phyloP scores from a whole-genome alignment of 35 echinoderm and acorn worm genomes.

The Eucidaris tribuloides region DNA sequence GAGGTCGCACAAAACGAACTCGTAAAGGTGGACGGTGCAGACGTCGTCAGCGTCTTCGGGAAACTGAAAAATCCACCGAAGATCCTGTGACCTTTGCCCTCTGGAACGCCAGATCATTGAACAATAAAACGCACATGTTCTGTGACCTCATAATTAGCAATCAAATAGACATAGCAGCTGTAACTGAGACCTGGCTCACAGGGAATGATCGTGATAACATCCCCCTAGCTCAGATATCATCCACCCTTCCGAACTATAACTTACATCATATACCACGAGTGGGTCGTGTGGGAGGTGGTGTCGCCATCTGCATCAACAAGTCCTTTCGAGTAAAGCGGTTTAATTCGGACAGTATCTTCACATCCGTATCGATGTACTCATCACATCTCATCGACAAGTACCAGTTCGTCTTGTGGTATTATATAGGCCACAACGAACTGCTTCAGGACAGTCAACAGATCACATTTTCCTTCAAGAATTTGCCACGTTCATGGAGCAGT shows the following conservation, averaged over 20 bases:
- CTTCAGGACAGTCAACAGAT: neutral
- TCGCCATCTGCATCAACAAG: neutral
- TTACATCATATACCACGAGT: constrained; percentile 30
- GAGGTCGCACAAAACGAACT: neutral
- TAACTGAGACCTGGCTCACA: constrained; percentile 63
- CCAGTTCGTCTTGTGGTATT: neutral
- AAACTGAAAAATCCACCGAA: neutral
- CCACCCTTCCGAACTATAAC: constrained; percentile 30
- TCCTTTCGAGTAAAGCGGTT: neutral
- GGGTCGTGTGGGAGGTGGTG: constrained; percentile 32
- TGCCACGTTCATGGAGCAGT: neutral
- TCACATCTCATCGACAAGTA: neutral
- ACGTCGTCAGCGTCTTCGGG: neutral
- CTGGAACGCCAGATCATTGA: constrained; percentile 72
- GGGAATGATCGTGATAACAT: constrained; percentile 16
- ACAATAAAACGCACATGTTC: constrained; percentile 30
- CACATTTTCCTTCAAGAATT: neutral
- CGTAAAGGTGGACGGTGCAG: neutral
- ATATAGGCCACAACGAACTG: neutral
- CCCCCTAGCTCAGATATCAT: constrained; percentile 16
- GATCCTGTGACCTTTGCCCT: constrained; percentile 38
- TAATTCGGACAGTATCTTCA: neutral
- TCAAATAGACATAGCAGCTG: constrained; percentile 32
- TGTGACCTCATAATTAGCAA: constrained; percentile 23
- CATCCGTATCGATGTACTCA: neutral